Evolutionary conservation across 2,888 invertebrate genomes (phyloP).

Genomic region (Sinhomidia bicolor): DNA sequence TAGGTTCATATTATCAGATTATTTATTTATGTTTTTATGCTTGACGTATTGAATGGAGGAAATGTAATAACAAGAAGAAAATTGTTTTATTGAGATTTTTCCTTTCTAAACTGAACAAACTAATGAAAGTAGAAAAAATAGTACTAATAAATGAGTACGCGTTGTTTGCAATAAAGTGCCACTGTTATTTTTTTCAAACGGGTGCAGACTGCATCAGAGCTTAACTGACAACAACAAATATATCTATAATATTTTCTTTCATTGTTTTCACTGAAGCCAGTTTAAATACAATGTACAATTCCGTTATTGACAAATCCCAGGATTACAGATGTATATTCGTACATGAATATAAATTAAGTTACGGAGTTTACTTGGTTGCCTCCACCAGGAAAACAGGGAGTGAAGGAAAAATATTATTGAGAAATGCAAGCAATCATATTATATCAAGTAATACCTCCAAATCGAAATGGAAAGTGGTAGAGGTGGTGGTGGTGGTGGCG

Average conservation of each 20-base stretch:
- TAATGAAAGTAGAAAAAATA: background rate
- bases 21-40: background rate
- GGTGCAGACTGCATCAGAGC: background rate
- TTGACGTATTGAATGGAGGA: background rate
- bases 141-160: background rate
- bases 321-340: conserved; percentile 26
- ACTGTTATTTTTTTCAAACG: background rate
- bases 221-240: background rate
- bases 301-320: conserved; percentile 60
- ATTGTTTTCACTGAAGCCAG: background rate
- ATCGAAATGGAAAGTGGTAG: conserved; percentile 45
- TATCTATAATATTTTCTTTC: background rate
- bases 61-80: background rate
- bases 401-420: conserved; percentile 13
- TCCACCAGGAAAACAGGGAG: background rate
- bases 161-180: background rate
- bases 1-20: background rate
- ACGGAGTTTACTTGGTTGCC: too few relatives aligned
- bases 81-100: background rate
- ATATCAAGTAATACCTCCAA: conserved; percentile 34
- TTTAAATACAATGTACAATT: conserved; percentile 31
- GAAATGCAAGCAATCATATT: conserved; percentile 22
- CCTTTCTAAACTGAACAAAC: background rate
- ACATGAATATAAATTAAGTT: background rate
- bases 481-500: background rate